Percentiles rank a stretch among this genome's conserved stretches.
Conservation (phyloP, 2,797 vertebrate species). For the Microctenopoma steveboyesi region DNA sequence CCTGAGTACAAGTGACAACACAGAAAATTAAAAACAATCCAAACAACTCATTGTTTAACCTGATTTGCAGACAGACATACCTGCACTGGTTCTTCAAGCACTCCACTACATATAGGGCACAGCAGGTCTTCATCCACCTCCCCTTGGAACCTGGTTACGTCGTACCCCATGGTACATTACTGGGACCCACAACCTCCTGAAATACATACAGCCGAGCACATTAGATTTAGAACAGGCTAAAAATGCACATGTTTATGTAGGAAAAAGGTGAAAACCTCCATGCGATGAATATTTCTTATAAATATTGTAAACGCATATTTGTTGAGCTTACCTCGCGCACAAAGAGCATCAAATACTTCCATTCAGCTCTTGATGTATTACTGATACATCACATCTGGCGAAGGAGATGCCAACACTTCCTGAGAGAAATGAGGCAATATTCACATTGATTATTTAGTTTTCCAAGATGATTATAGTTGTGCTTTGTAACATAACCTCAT, state of each 20-base stretch:
- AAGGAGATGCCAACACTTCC: slow-evolving; percentile 33
- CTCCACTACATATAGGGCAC: slow-evolving; percentile 98
- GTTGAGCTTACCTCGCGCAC: slow-evolving; percentile 74
- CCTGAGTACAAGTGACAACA: slow-evolving; percentile 75
- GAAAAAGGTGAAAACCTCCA: too few species aligned
- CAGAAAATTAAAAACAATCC: not conserved
- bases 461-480: too few species aligned
- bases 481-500: not conserved
- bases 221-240: not conserved
- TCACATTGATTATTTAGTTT: not conserved
- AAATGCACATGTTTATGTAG: not conserved
- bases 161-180: slow-evolving; percentile 99
- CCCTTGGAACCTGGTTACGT: slow-evolving; percentile 97
- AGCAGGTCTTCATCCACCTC: slow-evolving; percentile 98
- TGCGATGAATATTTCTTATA: too few species aligned
- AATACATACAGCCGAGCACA: slow-evolving; percentile 5
- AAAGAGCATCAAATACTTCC: slow-evolving; percentile 70
- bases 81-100: slow-evolving; percentile 98
- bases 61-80: slow-evolving; percentile 65
- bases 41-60: not conserved
- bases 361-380: slow-evolving; percentile 66
- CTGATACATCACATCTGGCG: slow-evolving; percentile 58
- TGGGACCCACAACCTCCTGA: slow-evolving; percentile 77
- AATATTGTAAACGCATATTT: not conserved
- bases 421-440: slow-evolving; percentile 10